Evolutionary conservation across 1,140 invertebrate species (phyloP), one percentile per base, ranked within the genome.

Genomic region (Globodera rostochiensis): DNA sequence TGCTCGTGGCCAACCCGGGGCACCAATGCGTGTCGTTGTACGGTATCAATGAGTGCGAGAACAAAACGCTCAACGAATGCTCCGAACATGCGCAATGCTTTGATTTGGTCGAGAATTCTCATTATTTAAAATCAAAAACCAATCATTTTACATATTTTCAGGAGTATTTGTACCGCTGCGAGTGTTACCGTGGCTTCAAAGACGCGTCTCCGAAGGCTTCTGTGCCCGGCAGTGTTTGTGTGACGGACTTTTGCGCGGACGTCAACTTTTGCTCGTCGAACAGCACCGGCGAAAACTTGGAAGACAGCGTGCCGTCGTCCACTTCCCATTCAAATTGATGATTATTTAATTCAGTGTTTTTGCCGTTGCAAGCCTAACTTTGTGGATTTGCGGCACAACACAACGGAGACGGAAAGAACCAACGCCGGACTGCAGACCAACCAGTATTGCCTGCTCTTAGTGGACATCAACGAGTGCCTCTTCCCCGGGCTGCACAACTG

Each of bases 181-280:
- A 87, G 81, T 88, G 87, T 64, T 50, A 80, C 7, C 82, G 77
- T 15, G 84, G 86, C 8, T 89, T 81, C 80, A 80, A 82, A 60
- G 88, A 89, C 67, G 83, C 85, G 36, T 83, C 88, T 8, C 83
- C 88, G 46, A 76, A 86, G 64, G 88, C 84, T 73, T 15, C 78
- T 50, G 80, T 89, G 49, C 86, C 88, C n/a, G 88, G 88, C 47
- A 84, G 84, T 67, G 67, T 88, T 15, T 89, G 88, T 73, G 85
- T 83, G n/a, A 71, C 89, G 71, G 88, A 89, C 82, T 89, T 85
- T 82, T 89, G 88, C 77, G 82, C 77, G 67, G 88, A 90, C 67
- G 86, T 89, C 64, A 84, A 71, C 36, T 71, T 71, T 47, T 71
- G 69, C 25, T 47, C 69, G 36, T 77, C 78, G 45, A 89, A 89